Evolutionary conservation across 2,797 vertebrate species (phyloP).

Genomic region (Lithobates pipiens): DNA sequence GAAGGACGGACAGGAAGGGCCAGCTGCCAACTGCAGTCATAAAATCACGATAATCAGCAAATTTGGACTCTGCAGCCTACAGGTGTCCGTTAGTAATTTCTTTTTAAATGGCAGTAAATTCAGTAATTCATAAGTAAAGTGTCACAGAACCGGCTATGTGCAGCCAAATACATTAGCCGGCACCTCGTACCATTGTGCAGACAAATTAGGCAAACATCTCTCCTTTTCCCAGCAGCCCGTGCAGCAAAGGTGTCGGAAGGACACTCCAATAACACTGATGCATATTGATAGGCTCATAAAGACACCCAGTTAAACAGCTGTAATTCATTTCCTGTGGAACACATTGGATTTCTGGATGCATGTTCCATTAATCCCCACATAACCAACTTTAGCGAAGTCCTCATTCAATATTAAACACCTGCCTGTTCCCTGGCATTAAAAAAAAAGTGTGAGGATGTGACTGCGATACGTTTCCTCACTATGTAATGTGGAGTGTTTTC

Average conservation of each 20-base stretch:
- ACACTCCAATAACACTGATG: constrained; percentile 45
- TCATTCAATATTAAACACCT: constrained; percentile 51
- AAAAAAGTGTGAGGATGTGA: constrained; percentile 12
- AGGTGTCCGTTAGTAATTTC: background rate
- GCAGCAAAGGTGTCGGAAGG: constrained; percentile 24
- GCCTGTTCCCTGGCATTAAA: background rate
- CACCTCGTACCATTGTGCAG: background rate
- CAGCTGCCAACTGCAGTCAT: background rate
- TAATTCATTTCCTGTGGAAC: constrained; percentile 41
- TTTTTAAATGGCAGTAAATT: background rate
- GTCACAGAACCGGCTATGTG: background rate
- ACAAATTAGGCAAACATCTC: background rate
- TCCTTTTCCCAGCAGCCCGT: constrained; percentile 13
- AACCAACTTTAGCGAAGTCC: constrained; percentile 1
- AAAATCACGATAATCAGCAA: background rate
- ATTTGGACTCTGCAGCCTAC: background rate
- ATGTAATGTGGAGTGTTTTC: background rate
- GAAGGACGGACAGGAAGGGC: too few relatives aligned
- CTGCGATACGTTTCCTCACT: background rate
- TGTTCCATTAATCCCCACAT: constrained; percentile 46
- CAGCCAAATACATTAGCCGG: background rate
- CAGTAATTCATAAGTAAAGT: background rate
- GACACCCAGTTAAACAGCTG: constrained; percentile 24
- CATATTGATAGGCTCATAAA: constrained; percentile 49
- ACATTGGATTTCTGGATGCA: constrained; percentile 35